A percentile compares a stretch with the other conserved stretches of the same genome.
phyloP scores from a whole-genome alignment of 2,797 vertebrate genomes.

The Bradypodion ventrale region DNA sequence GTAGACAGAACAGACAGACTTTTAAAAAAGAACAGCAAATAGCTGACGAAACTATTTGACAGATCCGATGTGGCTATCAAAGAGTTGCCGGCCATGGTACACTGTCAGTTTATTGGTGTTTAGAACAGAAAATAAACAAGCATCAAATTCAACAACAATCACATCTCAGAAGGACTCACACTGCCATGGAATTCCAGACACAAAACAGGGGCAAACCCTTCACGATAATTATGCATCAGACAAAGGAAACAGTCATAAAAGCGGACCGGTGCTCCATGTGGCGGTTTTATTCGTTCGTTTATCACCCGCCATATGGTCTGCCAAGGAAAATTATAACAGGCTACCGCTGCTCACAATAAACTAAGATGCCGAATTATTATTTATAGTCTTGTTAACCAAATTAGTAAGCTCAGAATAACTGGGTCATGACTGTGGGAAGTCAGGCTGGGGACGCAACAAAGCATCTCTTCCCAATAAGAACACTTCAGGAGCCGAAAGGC shows the following conservation, averaged over 20 bases:
- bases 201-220: slow-evolving; percentile 55
- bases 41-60: too few relatives aligned
- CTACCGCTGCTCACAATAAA: slow-evolving; percentile 60
- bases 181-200: slow-evolving; percentile 44
- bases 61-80: slow-evolving; percentile 15
- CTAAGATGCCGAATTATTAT: slow-evolving; percentile 64
- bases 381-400: slow-evolving; percentile 69
- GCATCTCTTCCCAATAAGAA: neutral
- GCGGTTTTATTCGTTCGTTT: slow-evolving; percentile 74
- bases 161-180: slow-evolving; percentile 38
- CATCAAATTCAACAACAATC: slow-evolving; percentile 26
- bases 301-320: slow-evolving; percentile 68
- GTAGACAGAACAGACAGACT: too few relatives aligned
- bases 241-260: slow-evolving; percentile 67
- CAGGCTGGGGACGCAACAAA: slow-evolving; percentile 15
- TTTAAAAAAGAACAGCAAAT: too few relatives aligned
- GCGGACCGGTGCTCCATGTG: slow-evolving; percentile 58
- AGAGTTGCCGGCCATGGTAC: slow-evolving; percentile 12
- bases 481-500: neutral
- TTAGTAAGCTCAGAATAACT: slow-evolving; percentile 61
- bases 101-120: slow-evolving; percentile 4
- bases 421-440: slow-evolving; percentile 33
- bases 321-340: slow-evolving; percentile 69
- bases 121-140: neutral
- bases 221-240: slow-evolving; percentile 67